Evolutionary conservation across 1,140 invertebrate species (phyloP).

Genomic region (Aphis gossypii): DNA sequence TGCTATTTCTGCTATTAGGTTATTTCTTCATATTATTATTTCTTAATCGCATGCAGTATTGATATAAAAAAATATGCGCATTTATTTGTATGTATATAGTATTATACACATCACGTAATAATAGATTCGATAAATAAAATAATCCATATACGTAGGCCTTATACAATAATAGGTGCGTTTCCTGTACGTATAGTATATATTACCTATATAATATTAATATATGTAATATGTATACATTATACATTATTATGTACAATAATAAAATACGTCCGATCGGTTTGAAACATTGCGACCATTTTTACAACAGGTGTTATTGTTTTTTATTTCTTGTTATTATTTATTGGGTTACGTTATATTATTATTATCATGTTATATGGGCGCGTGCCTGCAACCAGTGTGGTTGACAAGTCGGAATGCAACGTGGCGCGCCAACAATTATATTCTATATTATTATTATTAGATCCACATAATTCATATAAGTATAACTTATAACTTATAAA

Average conservation of each 20-base stretch:
- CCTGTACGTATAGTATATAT: not conserved
- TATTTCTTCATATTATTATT: conserved; percentile 14
- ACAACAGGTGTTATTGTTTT: not conserved
- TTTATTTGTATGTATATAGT: too few relatives aligned
- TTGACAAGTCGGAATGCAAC: conserved; percentile 19
- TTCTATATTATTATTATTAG: not conserved
- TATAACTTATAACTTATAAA: not conserved
- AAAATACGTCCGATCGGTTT: not conserved
- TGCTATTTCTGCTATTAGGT: not conserved
- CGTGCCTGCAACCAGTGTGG: not conserved
- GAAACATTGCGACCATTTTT: not conserved
- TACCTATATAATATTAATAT: not conserved
- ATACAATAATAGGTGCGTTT: not conserved
- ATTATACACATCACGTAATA: not conserved
- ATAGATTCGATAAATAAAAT: conserved; percentile 7
- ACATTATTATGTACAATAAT: not conserved
- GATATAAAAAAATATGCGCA: not conserved
- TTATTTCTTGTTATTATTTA: not conserved
- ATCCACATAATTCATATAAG: not conserved
- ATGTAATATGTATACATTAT: not conserved
- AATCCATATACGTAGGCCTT: not conserved
- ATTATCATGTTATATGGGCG: not conserved
- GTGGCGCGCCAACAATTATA: not conserved
- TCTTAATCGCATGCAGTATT: not conserved
- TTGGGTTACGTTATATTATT: not conserved